Conservation (phyloP, 1,140 invertebrate genomes). For the Drosophila tropicalis region DNA sequence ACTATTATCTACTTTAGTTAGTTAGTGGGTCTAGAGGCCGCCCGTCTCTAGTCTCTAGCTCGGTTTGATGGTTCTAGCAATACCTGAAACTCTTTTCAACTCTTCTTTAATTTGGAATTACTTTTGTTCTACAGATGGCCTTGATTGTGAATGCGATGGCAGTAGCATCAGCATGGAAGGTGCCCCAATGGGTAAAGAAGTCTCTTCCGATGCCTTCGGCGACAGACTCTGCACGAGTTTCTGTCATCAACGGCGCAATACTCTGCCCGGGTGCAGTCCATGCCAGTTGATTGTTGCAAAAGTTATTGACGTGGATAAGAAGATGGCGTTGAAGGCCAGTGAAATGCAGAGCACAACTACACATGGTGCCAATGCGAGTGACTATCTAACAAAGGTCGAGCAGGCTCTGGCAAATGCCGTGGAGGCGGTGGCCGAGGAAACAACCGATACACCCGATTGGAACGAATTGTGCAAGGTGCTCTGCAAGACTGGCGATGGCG, state of each 20-base stretch:
- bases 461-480: constrained; percentile 83
- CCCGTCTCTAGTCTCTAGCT: too few species aligned
- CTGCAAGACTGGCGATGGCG: constrained; percentile 84
- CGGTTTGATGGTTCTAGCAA: too few species aligned
- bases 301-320: constrained; percentile 12
- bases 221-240: constrained; percentile 61
- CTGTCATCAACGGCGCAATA: constrained; percentile 51
- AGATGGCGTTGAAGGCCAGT: constrained; percentile 41
- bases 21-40: too few species aligned
- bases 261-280: constrained; percentile 70
- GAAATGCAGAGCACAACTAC: constrained; percentile 45
- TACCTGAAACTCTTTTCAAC: too few species aligned
- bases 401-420: neutral
- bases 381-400: constrained; percentile 8
- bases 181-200: neutral
- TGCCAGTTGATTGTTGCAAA: constrained; percentile 53
- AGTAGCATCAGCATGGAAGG: neutral
- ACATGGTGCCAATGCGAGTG: constrained; percentile 49
- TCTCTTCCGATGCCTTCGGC: constrained; percentile 14
- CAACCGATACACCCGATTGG: constrained; percentile 78
- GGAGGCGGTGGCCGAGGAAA: constrained; percentile 15
- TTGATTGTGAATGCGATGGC: neutral
- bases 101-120: neutral
- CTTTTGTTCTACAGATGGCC: neutral
- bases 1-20: too few species aligned